Base-by-base conservation (phyloP, 2,888 invertebrate species). In the Caenorhabditis imperialis region DNA sequence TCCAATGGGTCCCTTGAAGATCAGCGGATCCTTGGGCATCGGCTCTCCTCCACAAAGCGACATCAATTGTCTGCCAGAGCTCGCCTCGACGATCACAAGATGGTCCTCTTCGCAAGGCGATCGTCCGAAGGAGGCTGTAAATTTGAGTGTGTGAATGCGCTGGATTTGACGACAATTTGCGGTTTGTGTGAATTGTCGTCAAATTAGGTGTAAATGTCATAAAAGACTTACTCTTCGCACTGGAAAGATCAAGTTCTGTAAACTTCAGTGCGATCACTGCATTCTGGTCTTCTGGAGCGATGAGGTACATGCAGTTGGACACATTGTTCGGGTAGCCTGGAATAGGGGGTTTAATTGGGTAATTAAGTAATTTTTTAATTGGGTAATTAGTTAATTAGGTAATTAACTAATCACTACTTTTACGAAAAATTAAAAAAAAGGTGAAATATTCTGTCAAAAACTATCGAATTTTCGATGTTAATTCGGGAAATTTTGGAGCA, bases 321-420 rank as follows among this genome's bases (percentile, higher is more conserved):
- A 79, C 71, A 25, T 81, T 69, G 58, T 86, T 87, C 20, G 85
- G 87, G 40, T 87, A 86, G 47, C 71, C 77, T n/a, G n/a, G n/a
- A n/a, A n/a, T n/a, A n/a, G n/a, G n/a, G n/a, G n/a, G n/a, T n/a
- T n/a, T n/a, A n/a, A n/a, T n/a, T n/a, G n/a, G n/a, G n/a, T n/a
- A n/a, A n/a, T n/a, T n/a, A n/a, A n/a, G n/a, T n/a, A n/a, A n/a
- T n/a, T n/a, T n/a, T n/a, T n/a, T n/a, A n/a, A n/a, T n/a, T n/a
- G n/a, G n/a, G n/a, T n/a, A n/a, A n/a, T n/a, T n/a, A n/a, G n/a
- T n/a, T n/a, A n/a, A n/a, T n/a, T n/a, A n/a, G n/a, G n/a, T n/a
- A n/a, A n/a, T n/a, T n/a, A n/a, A n/a, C n/a, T n/a, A n/a, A n/a
- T n/a, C n/a, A n/a, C n/a, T n/a, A n/a, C n/a, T n/a, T n/a, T n/a